These are phyloP conservation scores for Tricholaema leucomelas DNA, from an alignment of 2,113 vertebrate species.

Conservation along the genomic window DNA sequence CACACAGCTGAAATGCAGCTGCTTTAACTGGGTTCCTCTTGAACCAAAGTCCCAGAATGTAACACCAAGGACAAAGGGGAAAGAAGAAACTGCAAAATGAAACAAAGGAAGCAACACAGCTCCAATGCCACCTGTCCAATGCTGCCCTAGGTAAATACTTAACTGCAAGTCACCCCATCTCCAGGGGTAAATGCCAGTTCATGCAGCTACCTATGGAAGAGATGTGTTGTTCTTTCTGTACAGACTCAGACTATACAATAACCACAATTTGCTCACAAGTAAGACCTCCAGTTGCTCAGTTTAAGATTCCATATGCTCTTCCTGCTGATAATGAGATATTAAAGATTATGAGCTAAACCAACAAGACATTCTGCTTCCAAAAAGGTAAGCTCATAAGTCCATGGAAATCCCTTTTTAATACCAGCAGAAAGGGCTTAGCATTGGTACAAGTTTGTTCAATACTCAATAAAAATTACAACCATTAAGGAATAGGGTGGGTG, in stretches of 20 bases:
- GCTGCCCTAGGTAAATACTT: neutral
- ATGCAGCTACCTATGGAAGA: neutral
- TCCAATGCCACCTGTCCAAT: neutral
- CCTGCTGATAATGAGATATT: constrained; percentile 49
- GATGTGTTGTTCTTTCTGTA: neutral
- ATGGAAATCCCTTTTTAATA: constrained; percentile 32
- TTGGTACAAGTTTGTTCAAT: neutral
- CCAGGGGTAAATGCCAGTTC: neutral
- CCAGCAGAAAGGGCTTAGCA: neutral
- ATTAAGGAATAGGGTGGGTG: neutral
- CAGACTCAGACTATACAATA: constrained; percentile 13
- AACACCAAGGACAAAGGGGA: neutral
- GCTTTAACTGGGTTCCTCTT: neutral
- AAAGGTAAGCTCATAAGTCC: constrained; percentile 11
- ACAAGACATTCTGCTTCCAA: neutral
- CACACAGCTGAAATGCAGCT: neutral
- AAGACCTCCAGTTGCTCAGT: neutral
- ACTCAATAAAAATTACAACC: constrained; percentile 13
- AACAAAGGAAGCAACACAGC: neutral
- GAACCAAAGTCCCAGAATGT: neutral
- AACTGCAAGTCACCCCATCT: neutral
- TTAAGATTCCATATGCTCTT: constrained; percentile 31
- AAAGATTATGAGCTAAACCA: constrained; percentile 49
- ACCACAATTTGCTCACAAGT: constrained; percentile 4
- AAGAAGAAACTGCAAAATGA: neutral